Evolutionary conservation across 2,888 invertebrate species (phyloP), one percentile per base, ranked within the genome.

Genomic region (Pandemis heparana): DNA sequence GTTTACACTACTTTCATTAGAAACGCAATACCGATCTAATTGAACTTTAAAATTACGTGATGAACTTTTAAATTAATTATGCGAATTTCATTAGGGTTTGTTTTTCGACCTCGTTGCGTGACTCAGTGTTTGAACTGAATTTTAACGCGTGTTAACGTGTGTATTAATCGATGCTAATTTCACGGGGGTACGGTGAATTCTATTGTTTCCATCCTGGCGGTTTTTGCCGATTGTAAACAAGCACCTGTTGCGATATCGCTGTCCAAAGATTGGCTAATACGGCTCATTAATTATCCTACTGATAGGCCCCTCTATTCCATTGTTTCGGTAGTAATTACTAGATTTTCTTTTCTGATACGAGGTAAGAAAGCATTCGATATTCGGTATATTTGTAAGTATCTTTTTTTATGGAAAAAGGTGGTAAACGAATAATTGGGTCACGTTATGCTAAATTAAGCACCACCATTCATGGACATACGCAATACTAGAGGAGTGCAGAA

Each of bases 101-200:
- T 74, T 74, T 60, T 74, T 69, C 69, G 69, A 64, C 69, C 73
- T 74, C 73, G 73, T 41, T 18, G 64, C 46, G 51, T 74, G 73
- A 74, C 60, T 74, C 69, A 69, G 77, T 79, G 77, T 79, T 81
- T 76, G 61, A 70, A 80, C 77, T 77, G 77, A 77, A 78, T 71
- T 59, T 77, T 77, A 78, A 77, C 63, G 75, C 79, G 78, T 81
- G 82, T 70, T 82, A 83, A 83, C 79, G 66, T 64, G 75, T 75
- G 60, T 77, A 78, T 77, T 77, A 78, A 79, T 79, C 65, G 71
- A 79, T 78, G 78, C 66, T 77, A 83, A 79, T 70, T 76, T 61
- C 75, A 71, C 53, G 72, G 65, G 70, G 16, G 67, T 70, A 68
- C 32, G 70, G 60, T 46, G 56, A 66, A 63, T 51, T 53, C 63